phyloP scores from a whole-genome alignment of 1,140 invertebrate genomes.

The Trigoniulus corallinus region DNA sequence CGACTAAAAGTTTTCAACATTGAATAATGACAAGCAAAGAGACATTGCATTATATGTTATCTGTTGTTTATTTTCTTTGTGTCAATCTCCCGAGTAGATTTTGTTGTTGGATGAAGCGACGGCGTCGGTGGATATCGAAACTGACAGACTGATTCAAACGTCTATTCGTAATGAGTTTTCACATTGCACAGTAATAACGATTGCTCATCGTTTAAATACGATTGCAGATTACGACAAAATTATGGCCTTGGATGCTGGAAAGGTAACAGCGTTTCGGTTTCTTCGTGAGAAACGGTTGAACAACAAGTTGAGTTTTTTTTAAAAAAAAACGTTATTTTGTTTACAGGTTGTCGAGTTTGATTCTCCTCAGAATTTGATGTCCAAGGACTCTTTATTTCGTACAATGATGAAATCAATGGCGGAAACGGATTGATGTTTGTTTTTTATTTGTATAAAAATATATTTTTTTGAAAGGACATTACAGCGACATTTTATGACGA shows the following conservation, averaged over 20 bases:
- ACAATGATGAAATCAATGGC: not conserved
- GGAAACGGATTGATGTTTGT: no score
- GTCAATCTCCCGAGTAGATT: constrained; percentile 23
- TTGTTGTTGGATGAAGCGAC: constrained; percentile 38
- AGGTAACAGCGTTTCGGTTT: constrained; percentile 16
- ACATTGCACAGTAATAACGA: constrained; percentile 45
- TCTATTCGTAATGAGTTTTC: constrained; percentile 49
- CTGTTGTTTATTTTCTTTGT: not conserved
- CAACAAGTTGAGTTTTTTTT: no score
- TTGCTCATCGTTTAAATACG: constrained; percentile 36
- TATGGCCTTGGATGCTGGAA: constrained; percentile 41
- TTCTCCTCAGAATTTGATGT: not conserved
- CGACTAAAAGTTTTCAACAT: not conserved
- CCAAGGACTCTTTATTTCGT: not conserved
- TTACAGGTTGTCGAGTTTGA: not conserved
- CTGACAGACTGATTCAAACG: constrained; percentile 43
- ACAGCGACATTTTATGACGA: no score
- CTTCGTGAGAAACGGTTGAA: no score
- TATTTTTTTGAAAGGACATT: no score
- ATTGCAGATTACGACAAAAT: constrained; percentile 33
- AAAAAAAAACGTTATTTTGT: not conserved
- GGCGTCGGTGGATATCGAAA: constrained; percentile 36
- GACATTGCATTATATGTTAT: not conserved
- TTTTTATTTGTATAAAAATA: no score
- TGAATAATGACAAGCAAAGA: not conserved